Conservation (phyloP, 2,113 vertebrate species). For the Neoarius graeffei region DNA sequence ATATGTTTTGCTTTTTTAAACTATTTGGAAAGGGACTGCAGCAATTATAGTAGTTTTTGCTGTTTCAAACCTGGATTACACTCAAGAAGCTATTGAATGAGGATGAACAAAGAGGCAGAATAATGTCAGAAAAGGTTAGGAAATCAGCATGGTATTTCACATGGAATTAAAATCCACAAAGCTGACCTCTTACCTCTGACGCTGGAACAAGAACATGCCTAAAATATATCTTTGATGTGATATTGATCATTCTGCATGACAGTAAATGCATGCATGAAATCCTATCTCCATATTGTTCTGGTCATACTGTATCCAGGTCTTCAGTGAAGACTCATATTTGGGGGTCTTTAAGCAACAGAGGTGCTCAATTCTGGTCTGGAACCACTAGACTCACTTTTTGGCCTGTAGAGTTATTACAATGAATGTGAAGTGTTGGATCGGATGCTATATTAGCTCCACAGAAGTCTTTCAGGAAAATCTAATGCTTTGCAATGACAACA, state of each 20-base stretch:
- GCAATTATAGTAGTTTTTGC: neutral
- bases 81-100: constrained; percentile 12
- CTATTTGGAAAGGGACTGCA: neutral
- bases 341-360: neutral
- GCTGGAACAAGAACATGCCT: constrained; percentile 61
- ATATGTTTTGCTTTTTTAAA: neutral
- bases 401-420: neutral
- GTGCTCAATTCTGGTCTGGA: neutral
- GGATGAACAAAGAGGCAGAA: constrained; percentile 7
- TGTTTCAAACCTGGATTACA: neutral
- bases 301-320: neutral
- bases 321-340: neutral
- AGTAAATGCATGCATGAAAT: constrained; percentile 12
- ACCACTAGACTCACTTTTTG: neutral
- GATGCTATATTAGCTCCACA: neutral
- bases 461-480: neutral
- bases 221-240: constrained; percentile 43
- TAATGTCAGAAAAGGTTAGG: constrained; percentile 41
- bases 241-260: constrained; percentile 1
- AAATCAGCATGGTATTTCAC: constrained; percentile 36
- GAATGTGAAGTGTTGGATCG: neutral
- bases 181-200: constrained; percentile 54
- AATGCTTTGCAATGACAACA: neutral
- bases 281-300: neutral
- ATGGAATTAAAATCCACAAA: constrained; percentile 12